Base-by-base conservation (phyloP, 37 sponge, comb jelly and placozoan species). In the Hexactinellida sp. region DNA sequence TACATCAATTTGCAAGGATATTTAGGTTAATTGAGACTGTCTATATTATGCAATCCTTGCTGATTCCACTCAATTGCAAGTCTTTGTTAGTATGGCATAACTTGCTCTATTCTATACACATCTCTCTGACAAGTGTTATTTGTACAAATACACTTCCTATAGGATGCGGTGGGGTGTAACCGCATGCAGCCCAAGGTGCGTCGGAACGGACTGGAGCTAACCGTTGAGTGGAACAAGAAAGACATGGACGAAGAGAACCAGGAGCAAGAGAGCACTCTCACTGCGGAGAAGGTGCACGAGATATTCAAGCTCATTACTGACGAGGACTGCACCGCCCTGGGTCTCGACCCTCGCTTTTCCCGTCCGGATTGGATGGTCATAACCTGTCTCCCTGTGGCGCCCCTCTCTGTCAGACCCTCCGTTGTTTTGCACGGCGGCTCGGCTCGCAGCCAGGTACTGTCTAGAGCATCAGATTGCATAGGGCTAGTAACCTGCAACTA, bases 301-400 rank as follows among this genome's bases (percentile, higher is more conserved):
- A 89, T 99, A 7, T 99, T 99, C 89, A 94, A 94, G 82, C 92
- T 92, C 41, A 95, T 99, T 38, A 84, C 94, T 19, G 95, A 99
- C 55, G 96, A 99, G 36, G 96, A 96, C 84, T 93, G 94, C 36
- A 36, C 84, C 0, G 86, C 94, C 3, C 71, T 99, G 16, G 99
- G 99, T 7, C 88, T 99, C 88, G 92, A 95, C 54, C 94, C 99
- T 13, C 55, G 86, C 84, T 96, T 85, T 86, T 82, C 93, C 1
- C 91, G 99, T 16, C 99, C 99, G 0, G 99, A 99, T 38, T 99
- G 97, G 97, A 96, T 95, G 96, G 89, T 99, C 23, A 84, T 96
- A 35, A 93, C 95, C 13, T 89, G 92, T 37, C 89, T 99, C 1
- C 96, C 96, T 35, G 97, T 99, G 36, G 95, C 99, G 3, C 99